Evolutionary conservation across 2,797 vertebrate species (phyloP).

Genomic region (Myotis pilosus): DNA sequence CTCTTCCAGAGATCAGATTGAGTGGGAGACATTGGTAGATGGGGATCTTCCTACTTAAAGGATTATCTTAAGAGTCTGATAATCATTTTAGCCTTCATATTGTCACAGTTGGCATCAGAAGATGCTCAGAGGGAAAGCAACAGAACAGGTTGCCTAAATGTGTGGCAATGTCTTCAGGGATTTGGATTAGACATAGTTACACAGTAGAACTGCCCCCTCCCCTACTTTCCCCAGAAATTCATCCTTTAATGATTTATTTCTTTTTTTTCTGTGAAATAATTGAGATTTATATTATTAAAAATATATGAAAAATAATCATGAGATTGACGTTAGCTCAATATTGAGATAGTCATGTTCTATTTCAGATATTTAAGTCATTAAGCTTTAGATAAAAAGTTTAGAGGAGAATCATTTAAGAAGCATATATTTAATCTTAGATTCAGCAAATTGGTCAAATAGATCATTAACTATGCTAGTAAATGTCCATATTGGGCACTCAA

Average conservation of each 20-base stretch:
- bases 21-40: neutral
- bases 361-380: constrained; percentile 29
- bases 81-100: neutral
- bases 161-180: neutral
- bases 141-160: neutral
- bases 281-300: neutral
- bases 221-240: neutral
- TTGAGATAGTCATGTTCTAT: neutral
- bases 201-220: neutral
- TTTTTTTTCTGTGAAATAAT: neutral
- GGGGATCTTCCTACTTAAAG: neutral
- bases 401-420: neutral
- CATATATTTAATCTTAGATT: neutral
- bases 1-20: neutral
- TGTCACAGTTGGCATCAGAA: neutral
- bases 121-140: neutral
- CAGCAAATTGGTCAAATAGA: neutral
- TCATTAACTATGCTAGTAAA: neutral
- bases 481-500: neutral
- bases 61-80: neutral
- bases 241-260: neutral
- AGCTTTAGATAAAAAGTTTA: neutral
- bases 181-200: neutral
- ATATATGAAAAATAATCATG: neutral
- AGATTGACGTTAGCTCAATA: neutral